phyloP scores from a whole-genome alignment of 2,113 vertebrate species.

The Rhea pennata region DNA sequence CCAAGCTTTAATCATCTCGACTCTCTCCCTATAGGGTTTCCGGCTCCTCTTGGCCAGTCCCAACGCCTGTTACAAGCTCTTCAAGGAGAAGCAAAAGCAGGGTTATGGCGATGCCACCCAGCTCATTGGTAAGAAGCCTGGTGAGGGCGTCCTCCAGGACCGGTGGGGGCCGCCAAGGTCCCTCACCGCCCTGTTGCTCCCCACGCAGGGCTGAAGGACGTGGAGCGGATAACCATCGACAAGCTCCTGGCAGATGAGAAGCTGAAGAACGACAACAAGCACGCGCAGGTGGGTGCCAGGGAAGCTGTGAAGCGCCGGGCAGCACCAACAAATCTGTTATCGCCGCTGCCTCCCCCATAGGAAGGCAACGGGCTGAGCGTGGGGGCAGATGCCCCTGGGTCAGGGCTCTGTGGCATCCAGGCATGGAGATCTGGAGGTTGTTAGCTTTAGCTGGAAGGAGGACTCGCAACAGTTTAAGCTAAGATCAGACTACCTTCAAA shows the following conservation, averaged over 20 bases:
- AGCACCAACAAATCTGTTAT: neutral
- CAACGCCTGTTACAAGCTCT: constrained; percentile 83
- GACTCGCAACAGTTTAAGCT: neutral
- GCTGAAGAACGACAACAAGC: constrained; percentile 66
- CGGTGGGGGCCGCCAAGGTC: fast-evolving
- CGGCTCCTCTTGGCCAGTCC: constrained; percentile 91
- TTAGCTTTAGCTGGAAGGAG: neutral
- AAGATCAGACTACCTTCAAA: neutral
- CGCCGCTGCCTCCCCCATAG: neutral
- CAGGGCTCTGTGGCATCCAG: neutral
- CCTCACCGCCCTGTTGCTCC: neutral
- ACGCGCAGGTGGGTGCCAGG: constrained; percentile 68
- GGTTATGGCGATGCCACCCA: constrained; percentile 82
- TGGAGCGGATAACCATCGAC: constrained; percentile 34
- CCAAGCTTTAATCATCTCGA: fast-evolving
- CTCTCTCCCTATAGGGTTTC: constrained; percentile 81
- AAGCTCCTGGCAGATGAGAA: constrained; percentile 58
- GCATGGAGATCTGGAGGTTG: neutral
- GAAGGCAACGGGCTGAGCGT: too few relatives aligned
- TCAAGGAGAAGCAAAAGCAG: constrained; percentile 78
- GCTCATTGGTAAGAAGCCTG: constrained; percentile 75
- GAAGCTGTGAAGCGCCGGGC: neutral
- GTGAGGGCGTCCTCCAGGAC: fast-evolving
- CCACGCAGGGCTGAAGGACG: constrained; percentile 18
- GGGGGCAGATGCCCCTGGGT: too few relatives aligned